These are phyloP conservation scores for Saguinus imperator DNA, from an alignment of 2,113 vertebrate species.

Conservation along the genomic window DNA sequence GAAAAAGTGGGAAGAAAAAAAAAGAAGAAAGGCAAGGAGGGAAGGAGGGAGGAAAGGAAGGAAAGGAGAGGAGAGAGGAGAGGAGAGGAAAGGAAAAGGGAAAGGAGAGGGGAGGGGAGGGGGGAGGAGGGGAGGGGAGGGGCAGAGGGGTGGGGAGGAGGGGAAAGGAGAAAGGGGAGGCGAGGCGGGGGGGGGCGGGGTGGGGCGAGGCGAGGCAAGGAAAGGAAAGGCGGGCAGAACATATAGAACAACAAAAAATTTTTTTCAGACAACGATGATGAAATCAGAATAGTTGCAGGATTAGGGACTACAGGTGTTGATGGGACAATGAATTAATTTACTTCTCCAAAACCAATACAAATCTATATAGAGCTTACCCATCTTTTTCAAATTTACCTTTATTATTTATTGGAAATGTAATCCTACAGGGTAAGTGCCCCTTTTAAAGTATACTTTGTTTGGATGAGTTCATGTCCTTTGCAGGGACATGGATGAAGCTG, in stretches of 20 bases:
- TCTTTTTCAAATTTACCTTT: not conserved
- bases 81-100: not conserved
- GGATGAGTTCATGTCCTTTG: no score
- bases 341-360: not conserved
- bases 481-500: no score
- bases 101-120: no score
- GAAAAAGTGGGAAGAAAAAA: no score
- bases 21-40: not conserved
- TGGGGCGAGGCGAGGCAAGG: no score
- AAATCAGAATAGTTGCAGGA: not conserved
- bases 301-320: not conserved
- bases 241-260: not conserved
- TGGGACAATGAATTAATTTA: not conserved
- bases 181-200: no score
- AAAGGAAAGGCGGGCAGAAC: not conserved
- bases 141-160: no score
- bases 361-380: not conserved
- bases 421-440: not conserved
- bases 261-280: not conserved
- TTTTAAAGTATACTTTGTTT: not conserved
- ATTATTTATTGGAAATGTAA: not conserved
- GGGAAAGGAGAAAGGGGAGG: not conserved
- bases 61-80: not conserved
- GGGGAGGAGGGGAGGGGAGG: not conserved
- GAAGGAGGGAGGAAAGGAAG: not conserved